Evolutionary conservation across 53 echinoderm and acorn worm genomes (phyloP).

Genomic region (Echinarachnius parma): DNA sequence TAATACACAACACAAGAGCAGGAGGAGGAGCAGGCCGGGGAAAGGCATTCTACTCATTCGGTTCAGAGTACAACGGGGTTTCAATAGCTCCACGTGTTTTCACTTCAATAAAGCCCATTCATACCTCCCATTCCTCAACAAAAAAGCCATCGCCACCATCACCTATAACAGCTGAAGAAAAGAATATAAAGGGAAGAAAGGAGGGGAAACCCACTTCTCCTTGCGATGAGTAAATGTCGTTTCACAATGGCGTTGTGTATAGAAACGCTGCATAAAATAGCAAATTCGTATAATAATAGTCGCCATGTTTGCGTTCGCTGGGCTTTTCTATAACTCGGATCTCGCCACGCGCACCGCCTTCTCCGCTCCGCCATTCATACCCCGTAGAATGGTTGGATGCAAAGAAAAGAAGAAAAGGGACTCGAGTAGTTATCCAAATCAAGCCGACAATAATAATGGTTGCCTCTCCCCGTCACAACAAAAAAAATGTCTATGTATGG

Average conservation of each 20-base stretch:
- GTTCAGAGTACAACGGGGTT: slow-evolving; percentile 16
- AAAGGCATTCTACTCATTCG: slow-evolving; percentile 3
- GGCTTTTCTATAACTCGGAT: too few relatives aligned
- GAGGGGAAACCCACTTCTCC: slow-evolving; percentile 1
- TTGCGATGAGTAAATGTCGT: slow-evolving; percentile 25
- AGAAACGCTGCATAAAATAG: slow-evolving; percentile 25
- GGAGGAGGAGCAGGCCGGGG: not conserved
- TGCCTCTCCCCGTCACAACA: slow-evolving; percentile 33
- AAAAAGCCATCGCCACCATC: slow-evolving; percentile 8
- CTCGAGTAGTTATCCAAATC: slow-evolving; percentile 20
- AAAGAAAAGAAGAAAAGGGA: slow-evolving; percentile 5
- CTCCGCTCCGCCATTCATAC: slow-evolving; percentile 9
- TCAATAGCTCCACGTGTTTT: slow-evolving; percentile 39
- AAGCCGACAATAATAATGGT: not conserved
- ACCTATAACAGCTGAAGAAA: not conserved
- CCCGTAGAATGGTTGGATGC: not conserved
- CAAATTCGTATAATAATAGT: too few relatives aligned
- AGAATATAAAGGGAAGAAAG: not conserved
- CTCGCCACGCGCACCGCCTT: slow-evolving; percentile 26
- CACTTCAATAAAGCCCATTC: slow-evolving; percentile 30
- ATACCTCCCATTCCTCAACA: not conserved
- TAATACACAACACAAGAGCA: not conserved
- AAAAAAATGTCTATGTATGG: slow-evolving; percentile 28
- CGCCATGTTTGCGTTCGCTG: too few relatives aligned
- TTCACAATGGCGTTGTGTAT: slow-evolving; percentile 16